These are phyloP conservation scores for Drosophila gunungcola DNA, from an alignment of 1,140 invertebrate genomes.

Conservation along the genomic window DNA sequence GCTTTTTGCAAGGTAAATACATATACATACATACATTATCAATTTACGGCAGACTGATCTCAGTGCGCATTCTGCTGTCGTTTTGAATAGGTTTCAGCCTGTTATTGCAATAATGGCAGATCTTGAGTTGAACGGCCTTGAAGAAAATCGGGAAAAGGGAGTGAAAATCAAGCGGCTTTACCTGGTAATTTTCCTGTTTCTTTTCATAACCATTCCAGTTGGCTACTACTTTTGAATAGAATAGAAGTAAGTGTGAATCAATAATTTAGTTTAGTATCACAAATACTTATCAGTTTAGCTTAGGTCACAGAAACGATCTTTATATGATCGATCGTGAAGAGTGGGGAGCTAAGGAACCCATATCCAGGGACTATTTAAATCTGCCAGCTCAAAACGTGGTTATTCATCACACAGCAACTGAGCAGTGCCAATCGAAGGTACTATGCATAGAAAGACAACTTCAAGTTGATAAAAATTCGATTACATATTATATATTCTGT, in stretches of 20 bases:
- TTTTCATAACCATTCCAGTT: not conserved
- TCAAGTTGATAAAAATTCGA: too few relatives aligned
- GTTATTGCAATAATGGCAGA: not conserved
- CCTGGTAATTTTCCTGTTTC: not conserved
- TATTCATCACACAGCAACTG: slow-evolving; percentile 86
- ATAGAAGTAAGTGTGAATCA: slow-evolving; percentile 28
- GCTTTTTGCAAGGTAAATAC: not conserved
- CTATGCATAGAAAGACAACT: not conserved
- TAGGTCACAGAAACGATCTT: slow-evolving; percentile 30
- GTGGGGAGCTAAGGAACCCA: slow-evolving; percentile 87
- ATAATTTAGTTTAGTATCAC: not conserved
- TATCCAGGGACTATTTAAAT: slow-evolving; percentile 63
- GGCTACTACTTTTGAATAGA: slow-evolving; percentile 46
- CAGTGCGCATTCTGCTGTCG: slow-evolving; percentile 2
- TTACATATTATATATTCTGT: not conserved
- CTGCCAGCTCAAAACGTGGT: slow-evolving; percentile 85
- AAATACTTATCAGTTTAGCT: not conserved
- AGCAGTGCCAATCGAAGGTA: slow-evolving; percentile 85
- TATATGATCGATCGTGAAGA: slow-evolving; percentile 84
- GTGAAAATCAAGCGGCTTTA: not conserved
- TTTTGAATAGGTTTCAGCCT: not conserved
- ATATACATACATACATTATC: not conserved
- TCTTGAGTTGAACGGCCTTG: not conserved
- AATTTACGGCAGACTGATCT: not conserved
- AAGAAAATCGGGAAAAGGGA: not conserved